Percentiles rank a stretch among this genome's conserved stretches.
These are phyloP conservation scores for Bufo gargarizans DNA, from an alignment of 2,113 vertebrate genomes.

Conservation along the genomic window DNA sequence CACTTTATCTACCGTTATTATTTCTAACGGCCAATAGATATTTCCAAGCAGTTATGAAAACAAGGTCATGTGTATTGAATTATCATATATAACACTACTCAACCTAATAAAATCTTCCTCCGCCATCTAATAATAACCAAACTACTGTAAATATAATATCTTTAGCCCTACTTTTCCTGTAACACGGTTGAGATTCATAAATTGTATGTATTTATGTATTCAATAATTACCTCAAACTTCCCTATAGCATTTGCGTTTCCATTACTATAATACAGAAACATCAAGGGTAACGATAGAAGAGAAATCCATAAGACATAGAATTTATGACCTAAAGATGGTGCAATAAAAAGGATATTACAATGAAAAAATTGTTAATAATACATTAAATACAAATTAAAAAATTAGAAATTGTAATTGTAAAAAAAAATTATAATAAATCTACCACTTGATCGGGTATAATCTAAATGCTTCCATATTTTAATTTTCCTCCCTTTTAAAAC, in stretches of 20 bases:
- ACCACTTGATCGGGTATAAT: neutral
- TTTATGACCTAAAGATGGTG: neutral
- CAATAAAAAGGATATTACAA: neutral
- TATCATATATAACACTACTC: neutral
- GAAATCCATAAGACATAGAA: neutral
- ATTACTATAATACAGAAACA: neutral
- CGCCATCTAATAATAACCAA: slow-evolving; percentile 3
- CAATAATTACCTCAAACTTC: slow-evolving; percentile 12
- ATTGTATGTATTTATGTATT: slow-evolving; percentile 9
- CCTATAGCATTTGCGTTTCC: neutral
- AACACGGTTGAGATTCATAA: neutral
- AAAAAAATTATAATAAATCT: neutral
- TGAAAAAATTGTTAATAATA: neutral
- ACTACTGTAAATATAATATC: slow-evolving; percentile 12
- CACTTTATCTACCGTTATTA: neutral
- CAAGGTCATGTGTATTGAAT: slow-evolving; percentile 36
- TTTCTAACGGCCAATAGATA: neutral
- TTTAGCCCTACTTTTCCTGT: neutral
- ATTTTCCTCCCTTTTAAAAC: slow-evolving; percentile 56
- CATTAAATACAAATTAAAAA: neutral
- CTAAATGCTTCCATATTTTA: neutral
- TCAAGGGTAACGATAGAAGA: neutral
- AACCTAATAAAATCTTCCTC: slow-evolving; percentile 18
- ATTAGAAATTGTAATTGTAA: neutral
- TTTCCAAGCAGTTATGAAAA: neutral